A percentile compares a stretch with the other conserved stretches of the same genome.
These are phyloP conservation scores for Morone chrysops DNA, from an alignment of 2,113 vertebrate genomes.

Conservation along the genomic window DNA sequence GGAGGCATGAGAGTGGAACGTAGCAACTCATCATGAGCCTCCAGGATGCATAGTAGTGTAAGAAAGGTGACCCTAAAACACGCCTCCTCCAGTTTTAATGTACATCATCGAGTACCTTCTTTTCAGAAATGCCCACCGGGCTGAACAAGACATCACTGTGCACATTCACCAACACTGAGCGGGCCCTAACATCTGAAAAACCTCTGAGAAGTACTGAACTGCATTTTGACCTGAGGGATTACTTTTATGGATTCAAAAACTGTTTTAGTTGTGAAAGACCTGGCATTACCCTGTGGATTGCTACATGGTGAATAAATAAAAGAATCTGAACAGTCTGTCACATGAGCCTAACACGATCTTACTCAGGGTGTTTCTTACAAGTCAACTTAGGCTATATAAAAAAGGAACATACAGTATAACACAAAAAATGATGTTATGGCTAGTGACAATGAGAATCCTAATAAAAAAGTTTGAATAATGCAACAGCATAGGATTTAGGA, in stretches of 20 bases:
- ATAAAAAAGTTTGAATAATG: neutral
- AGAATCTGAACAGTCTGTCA: neutral
- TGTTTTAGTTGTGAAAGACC: neutral
- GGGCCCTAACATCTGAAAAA: neutral
- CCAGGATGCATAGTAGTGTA: conserved; percentile 56
- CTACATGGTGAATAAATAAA: neutral
- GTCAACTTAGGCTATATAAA: neutral
- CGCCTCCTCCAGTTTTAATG: conserved; percentile 28
- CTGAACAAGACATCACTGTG: neutral
- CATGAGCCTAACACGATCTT: neutral
- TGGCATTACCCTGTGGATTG: neutral
- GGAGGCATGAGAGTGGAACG: conserved; percentile 66
- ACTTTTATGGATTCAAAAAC: conserved; percentile 13
- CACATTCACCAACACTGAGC: neutral
- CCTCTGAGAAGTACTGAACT: neutral
- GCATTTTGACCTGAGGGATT: conserved; percentile 4
- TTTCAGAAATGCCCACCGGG: conserved; percentile 27
- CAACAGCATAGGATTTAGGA: conserved; percentile 7
- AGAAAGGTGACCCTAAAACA: conserved; percentile 63
- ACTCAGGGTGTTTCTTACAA: neutral
- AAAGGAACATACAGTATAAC: neutral
- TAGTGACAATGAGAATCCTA: neutral
- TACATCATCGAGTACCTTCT: neutral
- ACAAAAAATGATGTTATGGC: neutral
- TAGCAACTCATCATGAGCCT: conserved; percentile 57